Conservation (phyloP, 2,113 vertebrate species). For the Tylochromis polylepis region DNA sequence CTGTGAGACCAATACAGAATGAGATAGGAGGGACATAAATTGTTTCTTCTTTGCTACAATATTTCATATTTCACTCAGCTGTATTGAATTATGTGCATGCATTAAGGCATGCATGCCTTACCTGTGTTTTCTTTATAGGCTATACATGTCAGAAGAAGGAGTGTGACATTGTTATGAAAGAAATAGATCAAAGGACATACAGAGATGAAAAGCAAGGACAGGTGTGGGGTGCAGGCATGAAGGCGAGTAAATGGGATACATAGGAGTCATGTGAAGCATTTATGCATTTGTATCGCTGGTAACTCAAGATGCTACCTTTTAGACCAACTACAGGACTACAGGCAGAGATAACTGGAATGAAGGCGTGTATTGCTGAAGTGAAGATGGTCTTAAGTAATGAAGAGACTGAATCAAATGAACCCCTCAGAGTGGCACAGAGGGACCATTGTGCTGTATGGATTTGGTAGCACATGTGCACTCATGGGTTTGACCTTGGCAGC, state of each 20-base stretch:
- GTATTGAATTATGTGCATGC: neutral
- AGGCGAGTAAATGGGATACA: neutral
- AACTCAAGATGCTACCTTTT: neutral
- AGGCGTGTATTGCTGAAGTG: neutral
- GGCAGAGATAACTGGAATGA: neutral
- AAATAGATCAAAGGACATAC: conserved; percentile 10
- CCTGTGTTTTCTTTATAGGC: conserved; percentile 3
- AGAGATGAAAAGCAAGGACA: neutral
- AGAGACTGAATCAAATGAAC: neutral
- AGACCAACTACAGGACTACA: neutral
- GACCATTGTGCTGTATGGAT: conserved; percentile 2
- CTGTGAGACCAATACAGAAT: conserved; percentile 59
- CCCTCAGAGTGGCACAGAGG: neutral
- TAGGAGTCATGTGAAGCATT: neutral
- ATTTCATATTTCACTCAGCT: conserved; percentile 40
- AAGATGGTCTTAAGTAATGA: neutral
- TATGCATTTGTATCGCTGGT: neutral
- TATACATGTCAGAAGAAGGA: conserved; percentile 19
- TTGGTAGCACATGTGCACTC: conserved; percentile 29
- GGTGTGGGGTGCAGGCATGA: neutral
- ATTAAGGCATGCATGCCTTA: neutral
- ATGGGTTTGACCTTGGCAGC: conserved; percentile 61
- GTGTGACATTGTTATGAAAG: conserved; percentile 36
- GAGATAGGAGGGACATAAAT: conserved; percentile 60
- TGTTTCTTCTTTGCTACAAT: conserved; percentile 6